Base-by-base conservation (phyloP, 2,888 invertebrate genomes). In the Pseudococcus viburni region DNA sequence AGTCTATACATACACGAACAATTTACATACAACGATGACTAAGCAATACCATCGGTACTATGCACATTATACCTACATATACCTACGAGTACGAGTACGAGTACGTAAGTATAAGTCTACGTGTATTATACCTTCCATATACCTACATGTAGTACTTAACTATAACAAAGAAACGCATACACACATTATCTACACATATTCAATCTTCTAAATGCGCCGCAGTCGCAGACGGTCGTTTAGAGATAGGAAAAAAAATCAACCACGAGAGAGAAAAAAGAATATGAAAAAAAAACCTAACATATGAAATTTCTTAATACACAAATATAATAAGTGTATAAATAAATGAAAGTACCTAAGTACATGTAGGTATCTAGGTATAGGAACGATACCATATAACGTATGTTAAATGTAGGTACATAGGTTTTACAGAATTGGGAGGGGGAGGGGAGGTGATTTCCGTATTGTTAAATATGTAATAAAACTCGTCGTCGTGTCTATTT, bases 11-110 rank as follows among this genome's bases (percentile, higher is more conserved):
- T 59, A 59, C 68, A 73, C 68, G 68, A 73, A 73, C 68, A 73
- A 73, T 73, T 73, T 73, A 73, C 68, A 73, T 73, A 73, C 68
- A 73, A 73, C 68, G 68, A 73, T 73, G 68, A 73, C 68, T 73
- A 73, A 73, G 68, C 68, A 73, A 33, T 26, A 73, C 68, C 68
- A 73, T 73, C 26, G 26, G 26, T 33, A 73, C 68, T 73, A 73
- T 73, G 33, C 68, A 73, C 68, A 73, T 73, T 73, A 33, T 11
- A n/a, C 17, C 3, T 59, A 5, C 11, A 59, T 19, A 8, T 59
- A 59, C 19, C 5, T 59, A 19, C 59, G 11, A n/a, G 19, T 59
- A 19, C 59, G 11, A n/a, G 19, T 59, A 19, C 11, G 19, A 7
- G 33, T 73, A 73, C 9, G 33, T 33, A 73, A 22, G 33, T 19